Evolutionary conservation across 2,113 vertebrate genomes (phyloP), one percentile per base, ranked within the genome.

Genomic region (Camelus bactrianus): DNA sequence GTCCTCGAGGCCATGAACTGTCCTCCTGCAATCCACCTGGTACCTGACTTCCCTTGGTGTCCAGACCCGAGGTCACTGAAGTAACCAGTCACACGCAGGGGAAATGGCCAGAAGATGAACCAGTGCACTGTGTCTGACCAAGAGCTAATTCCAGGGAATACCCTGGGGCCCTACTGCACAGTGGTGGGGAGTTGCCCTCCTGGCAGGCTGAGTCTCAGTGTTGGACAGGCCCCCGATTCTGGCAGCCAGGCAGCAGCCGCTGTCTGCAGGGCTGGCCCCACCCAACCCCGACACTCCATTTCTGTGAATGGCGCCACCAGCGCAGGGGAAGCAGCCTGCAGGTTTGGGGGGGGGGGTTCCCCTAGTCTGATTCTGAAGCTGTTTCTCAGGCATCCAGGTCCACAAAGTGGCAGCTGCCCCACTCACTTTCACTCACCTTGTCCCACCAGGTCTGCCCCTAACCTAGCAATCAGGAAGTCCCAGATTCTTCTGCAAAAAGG

Each of bases 241-340:
- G 30, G 60, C 11, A 62, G 17, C 81, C 48, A 42, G 28, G 32
- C 6, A 6, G 42, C 10, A 0, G 17, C 7, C 6, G 11, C 0
- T 10, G 26, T 50, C 48, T 42, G 17, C 67, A 65, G 30, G 42
- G 2, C 93, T n/a, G 54, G 14, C 32, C 60, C 8, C 9, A 4
- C 8, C 58, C 19, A 5, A 38, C 77, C 16, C 9, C 35, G 28
- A 58, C 67, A 19, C 11, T 15, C 62, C 32, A 8, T 1, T 15
- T 7, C 38, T 56, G 8, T 38, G 64, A 46, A 42, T 8, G 70
- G 87, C 32, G 10, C 60, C 6, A 6, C 64, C 35, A 24, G 24
- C 14, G 22, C 22, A 22, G 19, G 72, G 67, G 14, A 11, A 24
- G 20, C 4, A n/a, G 24, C n/a, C 19, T 13, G 38, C 15, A 50